A percentile compares a stretch with the other conserved stretches of the same genome.
phyloP scores from a whole-genome alignment of 1,140 invertebrate genomes.

The Zaprionus nigranus region DNA sequence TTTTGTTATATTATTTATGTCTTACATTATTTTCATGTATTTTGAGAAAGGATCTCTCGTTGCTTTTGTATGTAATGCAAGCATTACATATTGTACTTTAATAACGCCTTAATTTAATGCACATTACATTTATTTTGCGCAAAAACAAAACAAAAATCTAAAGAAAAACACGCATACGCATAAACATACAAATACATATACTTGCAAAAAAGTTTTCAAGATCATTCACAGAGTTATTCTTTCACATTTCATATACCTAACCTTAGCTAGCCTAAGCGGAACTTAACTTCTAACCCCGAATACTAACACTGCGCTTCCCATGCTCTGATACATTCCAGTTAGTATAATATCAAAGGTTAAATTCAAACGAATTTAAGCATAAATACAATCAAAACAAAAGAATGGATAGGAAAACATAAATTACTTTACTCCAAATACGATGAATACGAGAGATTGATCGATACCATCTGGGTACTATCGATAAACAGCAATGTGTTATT shows the following conservation, averaged over 20 bases:
- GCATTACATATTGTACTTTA: slow-evolving; percentile 65
- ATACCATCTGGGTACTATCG: slow-evolving; percentile 12
- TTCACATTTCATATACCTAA: slow-evolving; percentile 31
- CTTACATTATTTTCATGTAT: slow-evolving; percentile 66
- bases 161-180: slow-evolving; percentile 31
- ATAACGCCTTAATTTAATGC: slow-evolving; percentile 63
- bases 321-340: slow-evolving; percentile 62
- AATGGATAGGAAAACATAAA: slow-evolving; percentile 40
- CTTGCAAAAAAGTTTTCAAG: slow-evolving; percentile 41
- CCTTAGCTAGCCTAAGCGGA: slow-evolving; percentile 37
- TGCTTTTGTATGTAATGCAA: slow-evolving; percentile 59
- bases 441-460: slow-evolving; percentile 18
- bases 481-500: slow-evolving; percentile 39
- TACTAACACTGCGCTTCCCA: slow-evolving; percentile 58
- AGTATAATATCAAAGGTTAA: slow-evolving; percentile 78
- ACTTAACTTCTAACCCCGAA: slow-evolving; percentile 10
- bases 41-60: slow-evolving; percentile 75
- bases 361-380: slow-evolving; percentile 81
- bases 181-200: slow-evolving; percentile 59
- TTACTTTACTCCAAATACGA: slow-evolving; percentile 68
- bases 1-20: slow-evolving; percentile 69
- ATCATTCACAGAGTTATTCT: slow-evolving; percentile 1
- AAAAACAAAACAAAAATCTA: neutral
- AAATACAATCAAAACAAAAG: slow-evolving; percentile 71
- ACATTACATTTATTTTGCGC: slow-evolving; percentile 51